Base-by-base conservation (phyloP, 2,888 invertebrate genomes). In the Scaeva pyrastri region DNA sequence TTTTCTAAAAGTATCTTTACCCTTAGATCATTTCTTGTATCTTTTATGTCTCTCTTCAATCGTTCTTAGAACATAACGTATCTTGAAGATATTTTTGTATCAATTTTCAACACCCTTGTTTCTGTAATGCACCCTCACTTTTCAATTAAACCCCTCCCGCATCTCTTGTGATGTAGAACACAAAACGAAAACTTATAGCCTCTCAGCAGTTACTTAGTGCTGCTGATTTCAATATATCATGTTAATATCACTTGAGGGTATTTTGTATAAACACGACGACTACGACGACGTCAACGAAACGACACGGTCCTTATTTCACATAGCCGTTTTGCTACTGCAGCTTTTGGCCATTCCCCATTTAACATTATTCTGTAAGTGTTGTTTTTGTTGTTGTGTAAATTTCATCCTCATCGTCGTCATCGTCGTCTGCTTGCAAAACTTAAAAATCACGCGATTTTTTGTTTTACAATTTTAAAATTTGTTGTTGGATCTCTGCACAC, bases 391-490 rank as follows among this genome's bases (percentile, higher is more conserved):
- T 50, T 56, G 56, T n/a, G 8, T 45, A 60, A 60, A 60, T 60
- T 60, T 56, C 45, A 12, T 58, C 31, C 16, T 56, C 55, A 14
- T 19, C 60, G 14, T 41, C 58, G n/a, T 68, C 21, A 39, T 50
- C 55, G 45, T 36, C 73, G 76, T 56, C 73, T 78, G 73, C 73
- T 70, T 82, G 82, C 86, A 86, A 82, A 77, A 82, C 82, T 70
- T 16, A 73, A 82, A 86, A 86, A 86, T 86, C 86, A 86, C 86
- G 86, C 86, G 77, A 86, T 71, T 82, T 82, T 86, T 86, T 86
- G 11, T 55, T 39, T 23, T 21, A 52, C 14, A 50, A 12, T 11
- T 43, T 23, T 60, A 21, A 41, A 14, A 23, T 60, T 48, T 50
- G 50, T 50, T 50, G 21, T 50, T 50, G 12, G 12, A 3, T 50